Percentiles rank a stretch among this genome's conserved stretches.
Conservation (phyloP, 2,113 vertebrate species). For the Euleptes europaea region DNA sequence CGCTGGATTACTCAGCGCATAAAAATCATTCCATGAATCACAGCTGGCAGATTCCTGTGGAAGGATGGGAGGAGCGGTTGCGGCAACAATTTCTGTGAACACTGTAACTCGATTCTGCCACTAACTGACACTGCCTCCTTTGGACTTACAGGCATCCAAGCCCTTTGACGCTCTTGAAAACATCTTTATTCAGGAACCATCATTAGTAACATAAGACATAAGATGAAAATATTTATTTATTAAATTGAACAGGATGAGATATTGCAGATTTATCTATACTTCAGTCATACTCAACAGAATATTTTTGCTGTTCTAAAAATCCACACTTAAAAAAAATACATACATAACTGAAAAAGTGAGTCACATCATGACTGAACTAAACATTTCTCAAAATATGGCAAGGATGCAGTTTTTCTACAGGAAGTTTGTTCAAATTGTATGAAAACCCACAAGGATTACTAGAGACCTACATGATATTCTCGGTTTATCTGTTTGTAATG, state of each 20-base stretch:
- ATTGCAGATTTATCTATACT: neutral
- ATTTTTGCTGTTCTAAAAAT: neutral
- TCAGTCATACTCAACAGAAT: neutral
- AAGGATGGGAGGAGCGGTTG: constrained; percentile 69
- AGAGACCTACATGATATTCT: neutral
- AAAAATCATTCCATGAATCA: constrained; percentile 85
- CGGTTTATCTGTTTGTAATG: neutral
- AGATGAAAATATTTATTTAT: neutral
- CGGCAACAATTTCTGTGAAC: constrained; percentile 77
- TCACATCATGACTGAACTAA: neutral
- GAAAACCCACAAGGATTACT: neutral
- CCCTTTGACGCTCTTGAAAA: constrained; percentile 23
- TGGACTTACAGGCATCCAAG: constrained; percentile 15
- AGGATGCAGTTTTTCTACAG: neutral
- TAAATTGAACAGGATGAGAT: neutral
- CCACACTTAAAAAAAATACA: neutral
- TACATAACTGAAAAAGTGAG: neutral
- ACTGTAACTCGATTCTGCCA: constrained; percentile 44
- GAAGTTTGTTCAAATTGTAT: neutral
- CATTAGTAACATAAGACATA: neutral
- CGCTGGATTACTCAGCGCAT: constrained; percentile 79
- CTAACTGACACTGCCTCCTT: constrained; percentile 71
- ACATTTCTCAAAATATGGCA: neutral
- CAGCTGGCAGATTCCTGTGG: constrained; percentile 73
- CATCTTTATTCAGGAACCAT: neutral